phyloP scores from a whole-genome alignment of 2,888 invertebrate genomes.

The Drosophila kokeensis region DNA sequence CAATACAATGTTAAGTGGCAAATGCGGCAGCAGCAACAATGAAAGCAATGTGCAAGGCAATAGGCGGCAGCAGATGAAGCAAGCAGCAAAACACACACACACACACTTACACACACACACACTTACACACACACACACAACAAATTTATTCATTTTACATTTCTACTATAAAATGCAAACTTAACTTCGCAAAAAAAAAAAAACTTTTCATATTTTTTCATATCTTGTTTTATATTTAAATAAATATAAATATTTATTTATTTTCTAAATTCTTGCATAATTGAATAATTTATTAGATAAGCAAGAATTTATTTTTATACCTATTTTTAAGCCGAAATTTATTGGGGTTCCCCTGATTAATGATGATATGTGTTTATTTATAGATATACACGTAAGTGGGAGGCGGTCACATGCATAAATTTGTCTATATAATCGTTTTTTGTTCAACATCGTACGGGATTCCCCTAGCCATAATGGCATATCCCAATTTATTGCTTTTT shows the following conservation, averaged over 20 bases:
- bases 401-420: neutral
- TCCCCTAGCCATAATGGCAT: neutral
- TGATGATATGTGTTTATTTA: neutral
- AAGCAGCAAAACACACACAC: constrained; percentile 9
- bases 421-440: neutral
- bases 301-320: neutral
- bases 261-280: neutral
- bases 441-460: neutral
- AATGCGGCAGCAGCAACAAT: constrained; percentile 35
- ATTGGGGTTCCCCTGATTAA: neutral
- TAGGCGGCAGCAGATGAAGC: constrained; percentile 6
- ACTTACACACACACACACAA: neutral
- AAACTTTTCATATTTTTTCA: neutral
- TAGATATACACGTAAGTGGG: neutral
- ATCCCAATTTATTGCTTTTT: neutral
- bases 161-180: neutral
- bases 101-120: neutral
- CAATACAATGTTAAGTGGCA: constrained; percentile 53
- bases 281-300: neutral
- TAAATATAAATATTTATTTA: too few species aligned
- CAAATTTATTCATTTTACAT: neutral
- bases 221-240: neutral
- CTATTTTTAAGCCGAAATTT: neutral
- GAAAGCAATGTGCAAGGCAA: constrained; percentile 16
- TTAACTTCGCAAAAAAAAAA: neutral